Percentiles rank a stretch among this genome's conserved stretches.
Evolutionary conservation across 2,113 vertebrate genomes (phyloP).

Genomic region (Syrrhaptes paradoxus): DNA sequence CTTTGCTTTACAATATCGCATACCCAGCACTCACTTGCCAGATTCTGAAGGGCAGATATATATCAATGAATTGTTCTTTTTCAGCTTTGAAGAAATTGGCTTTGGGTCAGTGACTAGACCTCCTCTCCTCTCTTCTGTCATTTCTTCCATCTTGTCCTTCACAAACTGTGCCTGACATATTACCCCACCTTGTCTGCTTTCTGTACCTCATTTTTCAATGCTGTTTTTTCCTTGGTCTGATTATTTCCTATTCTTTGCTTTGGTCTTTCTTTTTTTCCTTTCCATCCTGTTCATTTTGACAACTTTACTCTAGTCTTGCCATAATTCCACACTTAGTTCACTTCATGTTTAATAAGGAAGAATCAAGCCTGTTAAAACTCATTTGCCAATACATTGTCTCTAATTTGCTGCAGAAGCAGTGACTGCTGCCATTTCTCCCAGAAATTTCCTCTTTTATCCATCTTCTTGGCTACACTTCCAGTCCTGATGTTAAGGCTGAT

Average conservation of each 20-base stretch:
- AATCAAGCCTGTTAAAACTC: background rate
- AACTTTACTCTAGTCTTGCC: background rate
- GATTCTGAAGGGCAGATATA: background rate
- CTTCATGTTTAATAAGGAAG: background rate
- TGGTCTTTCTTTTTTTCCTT: background rate
- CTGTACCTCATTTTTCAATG: background rate
- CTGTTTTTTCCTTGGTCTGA: background rate
- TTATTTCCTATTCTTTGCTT: background rate
- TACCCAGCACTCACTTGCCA: background rate
- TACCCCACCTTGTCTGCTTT: background rate
- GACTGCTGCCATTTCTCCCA: background rate
- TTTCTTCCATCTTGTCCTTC: background rate
- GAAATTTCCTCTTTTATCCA: background rate
- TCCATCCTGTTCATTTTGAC: background rate
- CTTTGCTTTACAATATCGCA: background rate
- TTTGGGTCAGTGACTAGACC: background rate
- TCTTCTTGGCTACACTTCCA: background rate
- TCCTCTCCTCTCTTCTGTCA: background rate
- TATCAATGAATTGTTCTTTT: background rate
- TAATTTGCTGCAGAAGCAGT: background rate
- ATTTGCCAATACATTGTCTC: background rate
- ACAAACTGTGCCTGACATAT: background rate
- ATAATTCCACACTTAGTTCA: background rate
- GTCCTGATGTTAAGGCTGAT: background rate
- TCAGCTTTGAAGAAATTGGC: background rate